Evolutionary conservation across 2,797 vertebrate genomes (phyloP), one percentile per base, ranked within the genome.

Genomic region (Danio choprae): DNA sequence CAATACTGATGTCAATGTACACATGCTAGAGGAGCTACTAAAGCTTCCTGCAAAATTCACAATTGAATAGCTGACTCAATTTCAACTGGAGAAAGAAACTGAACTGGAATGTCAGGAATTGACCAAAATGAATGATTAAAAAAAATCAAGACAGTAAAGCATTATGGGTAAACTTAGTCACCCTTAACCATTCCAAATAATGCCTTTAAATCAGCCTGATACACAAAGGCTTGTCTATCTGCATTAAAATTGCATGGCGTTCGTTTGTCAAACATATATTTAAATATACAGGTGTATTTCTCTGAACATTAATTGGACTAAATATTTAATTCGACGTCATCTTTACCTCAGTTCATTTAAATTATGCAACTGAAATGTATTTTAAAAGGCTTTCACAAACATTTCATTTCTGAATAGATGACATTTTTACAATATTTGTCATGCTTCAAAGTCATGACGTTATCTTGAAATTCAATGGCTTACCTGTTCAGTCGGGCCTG

Each of bases 131-230:
- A 8, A 50, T 38, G 9, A 29, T 50, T 48, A 36, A 48, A n/a
- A 20, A 50, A 36, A 69, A 51, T 40, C 16, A 7, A 15, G 4
- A 40, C 12, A 8, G 29, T 53, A 70, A 41, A 8, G 67, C 67
- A 70, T 18, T 51, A 9, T 70, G 67, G 50, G 68, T 40, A 41
- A 70, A n/a, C 9, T 70, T 40, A 20, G 16, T 4, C 48, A 53
- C 16, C 10, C 13, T 69, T 6, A 38, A 38, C 10, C 9, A 11
- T 1, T 29, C 29, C 29, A 3, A 29, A n/a, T n/a, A n/a, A 29
- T 29, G 29, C 29, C 3, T 29, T n/a, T n/a, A n/a, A n/a, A n/a
- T n/a, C n/a, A n/a, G n/a, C n/a, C n/a, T n/a, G 29, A 29, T 3
- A 29, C 29, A 29, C 29, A 29, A 29, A 29, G 29, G 1, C 3